These are phyloP conservation scores for Bombus polaris DNA, from an alignment of 1,140 invertebrate species.

Conservation along the genomic window DNA sequence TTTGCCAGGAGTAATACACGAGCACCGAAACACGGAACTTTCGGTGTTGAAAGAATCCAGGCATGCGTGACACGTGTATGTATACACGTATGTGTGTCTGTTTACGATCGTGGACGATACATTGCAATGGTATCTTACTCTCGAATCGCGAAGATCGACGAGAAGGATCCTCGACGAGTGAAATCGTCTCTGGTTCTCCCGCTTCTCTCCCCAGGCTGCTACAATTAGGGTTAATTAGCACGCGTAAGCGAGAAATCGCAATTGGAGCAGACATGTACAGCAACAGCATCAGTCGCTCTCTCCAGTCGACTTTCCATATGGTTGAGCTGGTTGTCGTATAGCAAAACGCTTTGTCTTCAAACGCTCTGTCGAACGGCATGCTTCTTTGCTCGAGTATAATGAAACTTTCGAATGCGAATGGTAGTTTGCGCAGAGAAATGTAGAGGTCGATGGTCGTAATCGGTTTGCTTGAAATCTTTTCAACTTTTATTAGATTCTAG, in stretches of 20 bases:
- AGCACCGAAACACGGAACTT: conserved; percentile 38
- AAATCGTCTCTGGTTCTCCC: conserved; percentile 46
- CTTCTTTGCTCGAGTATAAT: background rate
- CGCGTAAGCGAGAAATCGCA: conserved; percentile 71
- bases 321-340: background rate
- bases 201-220: background rate
- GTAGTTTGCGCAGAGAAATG: background rate
- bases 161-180: conserved; percentile 52
- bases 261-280: conserved; percentile 64
- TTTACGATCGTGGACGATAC: conserved; percentile 47
- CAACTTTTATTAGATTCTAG: too few species aligned
- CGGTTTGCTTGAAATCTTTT: too few species aligned
- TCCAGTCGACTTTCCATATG: conserved; percentile 63
- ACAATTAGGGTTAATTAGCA: conserved; percentile 71
- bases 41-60: conserved; percentile 53
- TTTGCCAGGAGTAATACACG: background rate
- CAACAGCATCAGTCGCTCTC: conserved; percentile 65
- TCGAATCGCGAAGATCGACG: conserved; percentile 61
- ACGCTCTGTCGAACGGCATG: conserved; percentile 3
- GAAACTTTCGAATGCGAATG: background rate
- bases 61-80: conserved; percentile 18
- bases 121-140: conserved; percentile 52
- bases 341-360: conserved; percentile 1
- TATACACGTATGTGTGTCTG: background rate
- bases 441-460: background rate